Base-by-base conservation (phyloP, 2,888 invertebrate species). In the Amorpha juglandis region DNA sequence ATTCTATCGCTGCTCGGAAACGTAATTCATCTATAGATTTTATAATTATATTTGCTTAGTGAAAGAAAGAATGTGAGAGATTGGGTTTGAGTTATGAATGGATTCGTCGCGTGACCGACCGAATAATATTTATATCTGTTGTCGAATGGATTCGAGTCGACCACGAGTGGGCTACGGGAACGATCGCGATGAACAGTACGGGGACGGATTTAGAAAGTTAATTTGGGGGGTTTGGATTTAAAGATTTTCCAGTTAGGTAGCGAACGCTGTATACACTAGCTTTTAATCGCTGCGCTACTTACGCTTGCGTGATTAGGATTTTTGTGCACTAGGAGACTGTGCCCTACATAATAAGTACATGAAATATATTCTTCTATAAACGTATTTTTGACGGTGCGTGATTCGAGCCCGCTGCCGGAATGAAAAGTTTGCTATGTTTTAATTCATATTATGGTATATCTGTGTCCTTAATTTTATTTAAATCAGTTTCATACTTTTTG, bases 61-160 rank as follows among this genome's bases (percentile, higher is more conserved):
- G 35, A 55, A 63, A 21, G 78, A 78, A 78, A 79, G 76, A 73
- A 73, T 78, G 73, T 79, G 74, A 76, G 76, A 76, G 75, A 76
- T 78, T 71, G 74, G 76, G 75, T 78, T 78, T 69, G 70, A 69
- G 72, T 73, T 71, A 78, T 79, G 77, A 75, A 75, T 74, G 73
- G 47, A 47, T 63, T 76, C 80, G 82, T 90, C 83, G 90, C 89
- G 89, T 88, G 88, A 86, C 84, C 80, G 73, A 80, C 74, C 77
- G 72, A 78, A 74, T 76, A 77, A 78, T 79, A 76, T 77, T 81
- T 84, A 83, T 86, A 84, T 87, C 82, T 83, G 81, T 81, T 78
- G 80, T 77, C 69, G 79, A 85, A 87, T 88, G 86, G 87, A 89
- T 90, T 89, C 78, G 84, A 78, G 81, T 82, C 87, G 85, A 80